A percentile compares a stretch with the other conserved stretches of the same genome.
phyloP scores from a whole-genome alignment of 2,113 vertebrate genomes.

The Nicator chloris region DNA sequence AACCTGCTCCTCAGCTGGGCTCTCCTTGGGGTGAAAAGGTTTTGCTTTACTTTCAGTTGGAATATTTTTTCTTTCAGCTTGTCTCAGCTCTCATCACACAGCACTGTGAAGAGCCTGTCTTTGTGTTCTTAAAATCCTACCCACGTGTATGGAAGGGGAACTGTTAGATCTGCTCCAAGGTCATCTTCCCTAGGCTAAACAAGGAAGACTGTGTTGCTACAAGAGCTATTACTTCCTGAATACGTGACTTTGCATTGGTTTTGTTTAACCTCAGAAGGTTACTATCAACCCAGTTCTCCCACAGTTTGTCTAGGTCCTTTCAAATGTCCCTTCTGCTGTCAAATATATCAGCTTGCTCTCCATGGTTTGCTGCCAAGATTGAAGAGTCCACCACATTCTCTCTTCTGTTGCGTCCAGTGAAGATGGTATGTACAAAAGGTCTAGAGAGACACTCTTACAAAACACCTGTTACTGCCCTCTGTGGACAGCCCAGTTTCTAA shows the following conservation, averaged over 20 bases:
- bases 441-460: background rate
- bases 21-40: accelerated
- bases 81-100: background rate
- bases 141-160: background rate
- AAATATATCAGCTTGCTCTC: background rate
- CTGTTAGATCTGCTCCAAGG: background rate
- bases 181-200: background rate
- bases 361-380: background rate
- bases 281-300: background rate
- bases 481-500: background rate
- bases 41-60: background rate
- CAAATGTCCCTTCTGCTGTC: background rate
- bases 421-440: background rate
- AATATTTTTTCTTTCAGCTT: background rate
- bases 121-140: background rate
- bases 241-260: background rate
- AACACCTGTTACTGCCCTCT: background rate
- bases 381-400: background rate
- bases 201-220: background rate
- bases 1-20: background rate
- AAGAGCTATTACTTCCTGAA: background rate
- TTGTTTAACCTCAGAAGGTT: background rate
- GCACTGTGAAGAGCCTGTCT: background rate
- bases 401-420: background rate
- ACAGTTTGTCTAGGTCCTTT: background rate